Conservation (phyloP, 2,888 invertebrate species). For the Caenorhabditis imperialis region DNA sequence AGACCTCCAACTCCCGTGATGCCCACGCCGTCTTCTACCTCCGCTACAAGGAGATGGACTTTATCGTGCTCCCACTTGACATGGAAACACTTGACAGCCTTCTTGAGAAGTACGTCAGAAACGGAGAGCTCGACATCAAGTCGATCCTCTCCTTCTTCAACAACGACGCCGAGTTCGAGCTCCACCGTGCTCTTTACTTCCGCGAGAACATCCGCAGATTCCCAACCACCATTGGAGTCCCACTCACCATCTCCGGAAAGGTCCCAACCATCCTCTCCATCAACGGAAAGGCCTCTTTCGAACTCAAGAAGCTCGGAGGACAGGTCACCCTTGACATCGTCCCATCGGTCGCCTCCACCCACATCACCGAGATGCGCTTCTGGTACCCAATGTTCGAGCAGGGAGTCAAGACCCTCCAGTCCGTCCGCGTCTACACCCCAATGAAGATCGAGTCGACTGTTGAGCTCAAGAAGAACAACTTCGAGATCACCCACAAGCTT, state of each 20-base stretch:
- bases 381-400: constrained; percentile 64
- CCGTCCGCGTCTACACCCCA: constrained; percentile 63
- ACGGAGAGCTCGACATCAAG: constrained; percentile 46
- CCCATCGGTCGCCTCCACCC: constrained; percentile 47
- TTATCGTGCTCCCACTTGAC: constrained; percentile 64
- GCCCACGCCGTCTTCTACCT: constrained; percentile 62
- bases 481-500: constrained; percentile 35
- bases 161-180: constrained; percentile 43
- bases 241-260: constrained; percentile 59
- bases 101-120: constrained; percentile 50
- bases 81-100: constrained; percentile 51
- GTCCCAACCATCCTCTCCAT: constrained; percentile 55
- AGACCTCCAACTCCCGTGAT: constrained; percentile 22
- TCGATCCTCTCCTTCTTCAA: constrained; percentile 45
- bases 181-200: constrained; percentile 54
- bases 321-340: constrained; percentile 37
- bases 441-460: constrained; percentile 55
- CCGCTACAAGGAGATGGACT: constrained; percentile 69
- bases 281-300: constrained; percentile 40
- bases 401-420: constrained; percentile 68
- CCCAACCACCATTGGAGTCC: constrained; percentile 69
- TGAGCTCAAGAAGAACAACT: constrained; percentile 29
- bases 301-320: constrained; percentile 40
- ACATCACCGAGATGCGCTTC: constrained; percentile 56
- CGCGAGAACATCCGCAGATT: constrained; percentile 55